These are phyloP conservation scores for Ceratina australensis DNA, from an alignment of 1,140 invertebrate species.

Conservation along the genomic window DNA sequence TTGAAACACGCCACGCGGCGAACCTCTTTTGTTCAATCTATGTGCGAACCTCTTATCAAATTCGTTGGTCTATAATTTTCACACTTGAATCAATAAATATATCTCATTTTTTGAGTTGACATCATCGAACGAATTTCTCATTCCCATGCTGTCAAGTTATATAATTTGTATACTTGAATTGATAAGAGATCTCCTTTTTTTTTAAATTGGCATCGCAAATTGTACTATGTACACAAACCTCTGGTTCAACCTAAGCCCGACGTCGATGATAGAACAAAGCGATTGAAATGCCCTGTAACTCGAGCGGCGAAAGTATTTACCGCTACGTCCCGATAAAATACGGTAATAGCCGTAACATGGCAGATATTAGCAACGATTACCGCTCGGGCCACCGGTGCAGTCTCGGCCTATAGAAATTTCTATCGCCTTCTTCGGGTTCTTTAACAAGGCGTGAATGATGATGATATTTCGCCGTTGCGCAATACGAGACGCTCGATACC, in stretches of 20 bases:
- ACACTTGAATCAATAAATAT: too few species aligned
- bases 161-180: too few species aligned
- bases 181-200: too few species aligned
- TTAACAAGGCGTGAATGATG: slow-evolving; percentile 54
- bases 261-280: slow-evolving; percentile 30
- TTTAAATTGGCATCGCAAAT: too few species aligned
- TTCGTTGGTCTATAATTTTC: too few species aligned
- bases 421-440: slow-evolving; percentile 33
- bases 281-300: slow-evolving; percentile 46
- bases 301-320: slow-evolving; percentile 56
- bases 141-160: too few species aligned
- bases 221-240: too few species aligned
- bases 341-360: slow-evolving; percentile 60
- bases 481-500: slow-evolving; percentile 44
- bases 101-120: too few species aligned
- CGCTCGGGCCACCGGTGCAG: slow-evolving; percentile 49
- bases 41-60: too few species aligned
- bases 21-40: too few species aligned
- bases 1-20: slow-evolving; percentile 13
- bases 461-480: slow-evolving; percentile 57
- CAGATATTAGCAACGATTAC: slow-evolving; percentile 66
- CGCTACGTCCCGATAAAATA: slow-evolving; percentile 52
- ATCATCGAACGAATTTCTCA: too few species aligned
- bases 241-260: too few species aligned
- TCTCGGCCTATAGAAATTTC: slow-evolving; percentile 28